Evolutionary conservation across 2,888 invertebrate species (phyloP).

Genomic region (Polydesmus complanatus): DNA sequence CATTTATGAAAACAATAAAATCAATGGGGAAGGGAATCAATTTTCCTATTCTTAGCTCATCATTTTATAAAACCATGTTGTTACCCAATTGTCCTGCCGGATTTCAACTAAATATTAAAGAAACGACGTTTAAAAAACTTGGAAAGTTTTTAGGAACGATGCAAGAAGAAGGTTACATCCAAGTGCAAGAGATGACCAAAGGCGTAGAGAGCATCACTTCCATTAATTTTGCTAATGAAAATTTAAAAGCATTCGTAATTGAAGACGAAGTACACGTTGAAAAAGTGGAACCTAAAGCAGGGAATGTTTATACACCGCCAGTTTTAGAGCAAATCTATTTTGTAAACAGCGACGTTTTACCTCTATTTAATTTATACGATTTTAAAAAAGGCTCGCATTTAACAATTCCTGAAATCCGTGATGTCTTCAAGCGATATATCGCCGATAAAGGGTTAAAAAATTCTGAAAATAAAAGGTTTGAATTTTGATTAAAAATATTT

Average conservation of each 20-base stretch:
- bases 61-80: constrained; percentile 60
- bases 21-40: constrained; percentile 51
- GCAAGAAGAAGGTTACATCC: constrained; percentile 44
- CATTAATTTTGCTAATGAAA: constrained; percentile 38
- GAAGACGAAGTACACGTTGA: constrained; percentile 10
- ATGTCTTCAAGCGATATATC: too few relatives aligned
- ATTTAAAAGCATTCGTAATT: constrained; percentile 23
- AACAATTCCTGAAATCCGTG: too few relatives aligned
- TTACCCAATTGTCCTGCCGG: constrained; percentile 52
- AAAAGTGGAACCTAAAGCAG: constrained; percentile 1
- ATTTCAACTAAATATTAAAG: constrained; percentile 64
- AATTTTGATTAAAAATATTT: too few relatives aligned
- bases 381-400: constrained; percentile 41
- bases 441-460: too few relatives aligned
- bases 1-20: constrained; percentile 66
- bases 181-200: constrained; percentile 42
- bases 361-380: constrained; percentile 46
- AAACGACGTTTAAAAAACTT: constrained; percentile 75
- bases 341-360: constrained; percentile 50
- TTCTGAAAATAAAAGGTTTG: too few relatives aligned
- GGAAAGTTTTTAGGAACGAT: constrained; percentile 59
- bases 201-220: constrained; percentile 66
- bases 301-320: constrained; percentile 36
- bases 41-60: constrained; percentile 65
- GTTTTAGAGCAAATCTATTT: constrained; percentile 51